Base-by-base conservation (phyloP, 92 coral and sea anemone genomes). In the Paramuricea clavata region DNA sequence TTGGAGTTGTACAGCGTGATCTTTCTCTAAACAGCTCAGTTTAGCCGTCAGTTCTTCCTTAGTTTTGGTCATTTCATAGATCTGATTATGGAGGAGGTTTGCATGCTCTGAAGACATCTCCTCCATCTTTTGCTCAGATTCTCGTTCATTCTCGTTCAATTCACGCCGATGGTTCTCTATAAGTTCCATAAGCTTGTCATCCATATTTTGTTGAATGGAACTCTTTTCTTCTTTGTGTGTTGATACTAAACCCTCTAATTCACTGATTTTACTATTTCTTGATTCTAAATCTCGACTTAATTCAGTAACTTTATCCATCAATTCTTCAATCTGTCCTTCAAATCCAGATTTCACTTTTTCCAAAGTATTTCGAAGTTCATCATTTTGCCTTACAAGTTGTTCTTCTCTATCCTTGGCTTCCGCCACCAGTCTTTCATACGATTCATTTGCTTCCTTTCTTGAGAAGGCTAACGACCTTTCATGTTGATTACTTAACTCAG, bases 341-440 rank as follows among this genome's bases (percentile, higher is more conserved):
- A 83, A 93, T 9, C 67, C 64, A 49, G 90, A 91, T 50, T 90
- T 94, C 75, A 79, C 82, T 57, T 74, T 94, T 60, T 88, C 88
- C 17, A 93, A 82, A 64, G 91, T 95, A 43, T 75, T 91, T 69
- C 90, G 93, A 59, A 97, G 90, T 83, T 91, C 90, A 19, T 70
- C 82, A 39, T 91, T 90, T 88, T 95, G 95, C 31, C 89, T 73
- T 35, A 76, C 61, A 34, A 97, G 79, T 41, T 47, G 81, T 35
- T 97, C 99, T 72, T 97, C 99, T 76, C 95, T 97, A 47, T 97
- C 99, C 25, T 93, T 88, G 5, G 95, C 93, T 68, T 97, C 99
- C 41, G 81, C 73, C 21, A 93, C 85, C 26, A 97, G 41, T 32
- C 91, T 91, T 74, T 97, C 99, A 94, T 92, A 83, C 76, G 85